phyloP scores from a whole-genome alignment of 1,140 invertebrate species.

The Aradophagus sp. region DNA sequence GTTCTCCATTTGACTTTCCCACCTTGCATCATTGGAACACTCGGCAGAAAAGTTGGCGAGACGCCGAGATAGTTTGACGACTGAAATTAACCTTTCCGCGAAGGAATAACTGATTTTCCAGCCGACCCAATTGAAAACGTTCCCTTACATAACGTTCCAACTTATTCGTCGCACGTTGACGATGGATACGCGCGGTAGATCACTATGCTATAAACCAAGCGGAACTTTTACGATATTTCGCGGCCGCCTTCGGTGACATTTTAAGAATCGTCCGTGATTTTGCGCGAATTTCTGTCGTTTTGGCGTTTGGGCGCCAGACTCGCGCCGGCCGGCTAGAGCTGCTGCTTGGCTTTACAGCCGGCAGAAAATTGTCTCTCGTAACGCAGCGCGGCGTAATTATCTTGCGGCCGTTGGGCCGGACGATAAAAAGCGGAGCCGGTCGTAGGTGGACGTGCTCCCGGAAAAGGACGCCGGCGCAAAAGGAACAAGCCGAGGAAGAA shows the following conservation, averaged over 20 bases:
- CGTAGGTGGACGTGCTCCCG: slow-evolving; percentile 41
- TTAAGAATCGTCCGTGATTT: too few species aligned
- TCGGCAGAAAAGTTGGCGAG: slow-evolving; percentile 2
- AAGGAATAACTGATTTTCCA: slow-evolving; percentile 11
- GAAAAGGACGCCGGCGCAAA: slow-evolving; percentile 30
- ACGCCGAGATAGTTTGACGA: slow-evolving; percentile 10
- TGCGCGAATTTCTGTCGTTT: too few species aligned
- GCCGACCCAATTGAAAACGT: slow-evolving; percentile 22
- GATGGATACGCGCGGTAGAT: background rate
- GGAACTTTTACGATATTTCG: too few species aligned
- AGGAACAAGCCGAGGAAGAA: slow-evolving; percentile 15
- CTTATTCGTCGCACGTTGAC: slow-evolving; percentile 24
- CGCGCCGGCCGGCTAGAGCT: too few species aligned
- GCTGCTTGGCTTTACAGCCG: too few species aligned
- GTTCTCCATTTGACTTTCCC: slow-evolving; percentile 34
- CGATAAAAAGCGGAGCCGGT: slow-evolving; percentile 16
- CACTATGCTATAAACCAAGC: too few species aligned
- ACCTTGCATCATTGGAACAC: slow-evolving; percentile 29
- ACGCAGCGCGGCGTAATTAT: too few species aligned
- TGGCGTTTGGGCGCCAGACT: too few species aligned
- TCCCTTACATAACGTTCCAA: slow-evolving; percentile 23
- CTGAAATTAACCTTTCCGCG: slow-evolving; percentile 26
- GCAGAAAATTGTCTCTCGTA: too few species aligned
- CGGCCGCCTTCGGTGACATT: too few species aligned
- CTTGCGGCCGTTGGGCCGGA: slow-evolving; percentile 1